Percentiles rank a stretch among this genome's conserved stretches.
Evolutionary conservation across 2,888 invertebrate species (phyloP).

Genomic region (Chesias legatella): DNA sequence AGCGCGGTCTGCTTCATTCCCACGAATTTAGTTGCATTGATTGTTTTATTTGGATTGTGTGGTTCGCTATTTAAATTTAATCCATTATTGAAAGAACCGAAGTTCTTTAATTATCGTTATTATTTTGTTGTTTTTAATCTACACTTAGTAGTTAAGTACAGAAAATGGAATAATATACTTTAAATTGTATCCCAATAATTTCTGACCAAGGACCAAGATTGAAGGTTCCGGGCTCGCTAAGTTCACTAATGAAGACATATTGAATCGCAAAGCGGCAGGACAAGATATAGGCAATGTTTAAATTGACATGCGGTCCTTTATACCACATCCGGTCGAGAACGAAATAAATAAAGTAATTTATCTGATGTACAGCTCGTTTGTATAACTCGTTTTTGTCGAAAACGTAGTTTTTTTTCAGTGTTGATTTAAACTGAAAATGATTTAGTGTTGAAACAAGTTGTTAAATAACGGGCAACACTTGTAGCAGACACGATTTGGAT

Average conservation of each 20-base stretch:
- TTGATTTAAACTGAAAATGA: background rate
- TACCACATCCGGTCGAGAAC: conserved; percentile 42
- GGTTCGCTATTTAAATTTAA: background rate
- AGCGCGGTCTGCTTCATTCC: conserved; percentile 49
- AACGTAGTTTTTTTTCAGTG: background rate
- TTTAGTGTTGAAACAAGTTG: conserved; percentile 2
- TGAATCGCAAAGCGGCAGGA: conserved; percentile 74
- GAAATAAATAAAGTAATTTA: conserved; percentile 9
- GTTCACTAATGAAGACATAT: conserved; percentile 80
- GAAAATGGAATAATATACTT: conserved; percentile 42
- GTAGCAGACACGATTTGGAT: conserved; percentile 39
- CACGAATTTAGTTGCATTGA: conserved; percentile 41
- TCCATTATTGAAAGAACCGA: too few species aligned
- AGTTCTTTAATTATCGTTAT: background rate
- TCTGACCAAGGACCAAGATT: conserved; percentile 71
- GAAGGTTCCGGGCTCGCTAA: conserved; percentile 69
- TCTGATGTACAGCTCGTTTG: conserved; percentile 5
- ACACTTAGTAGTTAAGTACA: too few species aligned
- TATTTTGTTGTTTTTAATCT: background rate
- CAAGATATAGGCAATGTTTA: conserved; percentile 74
- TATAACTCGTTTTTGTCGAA: conserved; percentile 1
- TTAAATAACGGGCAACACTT: background rate
- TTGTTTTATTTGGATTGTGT: conserved; percentile 5
- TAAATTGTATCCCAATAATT: conserved; percentile 56
- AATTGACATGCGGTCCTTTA: conserved; percentile 72